phyloP scores from a whole-genome alignment of 1,140 invertebrate species.

The Achroia grisella region DNA sequence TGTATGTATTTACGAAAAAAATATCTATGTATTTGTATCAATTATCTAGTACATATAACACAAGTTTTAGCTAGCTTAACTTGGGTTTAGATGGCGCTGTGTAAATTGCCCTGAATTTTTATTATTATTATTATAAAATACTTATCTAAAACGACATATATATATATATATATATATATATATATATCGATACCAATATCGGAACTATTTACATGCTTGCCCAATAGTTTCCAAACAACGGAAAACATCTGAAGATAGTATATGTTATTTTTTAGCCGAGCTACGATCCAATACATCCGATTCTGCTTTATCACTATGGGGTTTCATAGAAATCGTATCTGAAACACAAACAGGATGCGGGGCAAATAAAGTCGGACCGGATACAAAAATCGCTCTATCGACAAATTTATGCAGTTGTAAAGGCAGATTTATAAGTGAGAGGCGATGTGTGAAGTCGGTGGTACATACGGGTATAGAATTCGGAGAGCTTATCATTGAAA shows the following conservation, averaged over 20 bases:
- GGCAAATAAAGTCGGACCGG: conserved; percentile 42
- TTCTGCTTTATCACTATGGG: conserved; percentile 1
- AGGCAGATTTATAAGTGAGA: conserved; percentile 52
- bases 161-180: no score
- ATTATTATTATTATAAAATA: no score
- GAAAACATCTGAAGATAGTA: conserved; percentile 25
- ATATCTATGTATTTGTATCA: no score
- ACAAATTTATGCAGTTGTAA: conserved; percentile 69
- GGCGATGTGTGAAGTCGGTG: conserved; percentile 38
- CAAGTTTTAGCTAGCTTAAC: no score
- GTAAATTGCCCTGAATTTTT: no score
- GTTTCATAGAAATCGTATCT: conserved; percentile 43
- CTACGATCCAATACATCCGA: background rate
- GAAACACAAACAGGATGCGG: conserved; percentile 45
- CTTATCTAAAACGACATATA: no score
- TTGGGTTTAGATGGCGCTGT: no score
- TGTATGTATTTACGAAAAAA: no score
- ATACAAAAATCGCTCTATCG: conserved; percentile 60
- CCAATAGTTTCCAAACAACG: background rate
- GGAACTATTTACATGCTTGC: no score
- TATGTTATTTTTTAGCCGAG: background rate
- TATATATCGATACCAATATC: no score
- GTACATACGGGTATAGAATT: conserved; percentile 8
- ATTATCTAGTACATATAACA: no score
- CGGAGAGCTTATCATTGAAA: no score